phyloP scores from a whole-genome alignment of 2,113 vertebrate genomes.

The Centropus unirufus region DNA sequence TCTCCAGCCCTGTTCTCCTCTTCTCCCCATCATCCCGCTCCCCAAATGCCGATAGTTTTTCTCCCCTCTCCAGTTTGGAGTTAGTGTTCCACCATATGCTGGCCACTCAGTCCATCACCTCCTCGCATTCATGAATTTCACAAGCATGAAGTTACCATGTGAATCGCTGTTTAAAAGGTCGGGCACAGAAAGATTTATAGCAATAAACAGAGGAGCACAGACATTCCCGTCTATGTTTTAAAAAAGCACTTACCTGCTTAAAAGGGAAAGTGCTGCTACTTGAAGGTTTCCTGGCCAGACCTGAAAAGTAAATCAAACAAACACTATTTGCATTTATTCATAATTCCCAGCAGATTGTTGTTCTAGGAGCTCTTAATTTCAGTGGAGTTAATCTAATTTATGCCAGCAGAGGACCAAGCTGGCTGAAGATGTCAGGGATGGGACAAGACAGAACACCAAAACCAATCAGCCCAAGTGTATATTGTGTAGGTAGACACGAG shows the following conservation, averaged over 20 bases:
- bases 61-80: not conserved
- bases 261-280: conserved; percentile 41
- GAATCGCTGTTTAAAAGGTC: not conserved
- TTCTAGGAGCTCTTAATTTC: not conserved
- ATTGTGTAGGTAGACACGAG: not conserved
- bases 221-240: not conserved
- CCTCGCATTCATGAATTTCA: not conserved
- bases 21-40: not conserved
- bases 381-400: not conserved
- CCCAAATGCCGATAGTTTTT: fast-evolving
- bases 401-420: not conserved
- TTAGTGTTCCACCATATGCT: not conserved
- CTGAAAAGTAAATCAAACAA: conserved; percentile 38
- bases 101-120: not conserved
- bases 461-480: not conserved
- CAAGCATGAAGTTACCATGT: not conserved
- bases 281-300: conserved; percentile 26
- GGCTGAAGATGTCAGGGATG: not conserved
- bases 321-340: conserved; percentile 10
- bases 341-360: not conserved
- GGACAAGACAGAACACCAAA: not conserved
- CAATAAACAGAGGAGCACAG: not conserved
- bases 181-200: conserved; percentile 4
- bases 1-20: not conserved
- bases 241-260: conserved; percentile 41